Percentiles rank a stretch among this genome's conserved stretches.
Conservation (phyloP, 2,113 vertebrate species). For the Bubo scandiacus region DNA sequence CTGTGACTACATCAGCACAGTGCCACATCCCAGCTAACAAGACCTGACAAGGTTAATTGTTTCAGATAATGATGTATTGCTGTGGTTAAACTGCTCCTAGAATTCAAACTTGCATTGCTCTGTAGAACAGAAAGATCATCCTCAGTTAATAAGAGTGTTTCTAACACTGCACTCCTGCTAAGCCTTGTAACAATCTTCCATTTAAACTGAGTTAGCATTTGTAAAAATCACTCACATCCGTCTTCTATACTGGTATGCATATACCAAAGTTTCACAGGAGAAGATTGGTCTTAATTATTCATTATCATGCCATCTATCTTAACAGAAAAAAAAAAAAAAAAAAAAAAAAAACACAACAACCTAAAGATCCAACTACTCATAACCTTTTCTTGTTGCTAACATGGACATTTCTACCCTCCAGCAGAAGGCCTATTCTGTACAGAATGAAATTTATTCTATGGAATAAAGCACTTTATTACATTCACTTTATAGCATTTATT, state of each 20-base stretch:
- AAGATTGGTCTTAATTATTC: neutral
- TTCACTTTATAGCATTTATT: neutral
- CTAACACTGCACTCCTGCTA: neutral
- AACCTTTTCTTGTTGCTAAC: neutral
- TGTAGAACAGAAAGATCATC: neutral
- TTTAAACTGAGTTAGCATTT: neutral
- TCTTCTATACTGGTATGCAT: neutral
- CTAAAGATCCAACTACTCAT: neutral
- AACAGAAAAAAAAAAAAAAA: neutral
- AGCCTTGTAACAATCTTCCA: neutral
- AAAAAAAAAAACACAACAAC: neutral
- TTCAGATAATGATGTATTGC: neutral
- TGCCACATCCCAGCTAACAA: neutral
- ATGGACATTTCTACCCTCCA: neutral
- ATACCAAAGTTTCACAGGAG: neutral
- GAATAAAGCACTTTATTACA: neutral
- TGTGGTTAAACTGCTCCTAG: neutral
- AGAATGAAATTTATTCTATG: neutral
- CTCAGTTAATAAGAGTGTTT: neutral
- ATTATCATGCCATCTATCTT: neutral
- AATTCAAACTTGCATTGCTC: neutral
- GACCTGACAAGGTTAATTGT: slow-evolving; percentile 8
- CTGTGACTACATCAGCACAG: neutral
- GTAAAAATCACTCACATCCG: neutral
- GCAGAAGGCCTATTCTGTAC: neutral